Evolutionary conservation across 2,797 vertebrate genomes (phyloP).

Genomic region (Acestrorhynchus altus): DNA sequence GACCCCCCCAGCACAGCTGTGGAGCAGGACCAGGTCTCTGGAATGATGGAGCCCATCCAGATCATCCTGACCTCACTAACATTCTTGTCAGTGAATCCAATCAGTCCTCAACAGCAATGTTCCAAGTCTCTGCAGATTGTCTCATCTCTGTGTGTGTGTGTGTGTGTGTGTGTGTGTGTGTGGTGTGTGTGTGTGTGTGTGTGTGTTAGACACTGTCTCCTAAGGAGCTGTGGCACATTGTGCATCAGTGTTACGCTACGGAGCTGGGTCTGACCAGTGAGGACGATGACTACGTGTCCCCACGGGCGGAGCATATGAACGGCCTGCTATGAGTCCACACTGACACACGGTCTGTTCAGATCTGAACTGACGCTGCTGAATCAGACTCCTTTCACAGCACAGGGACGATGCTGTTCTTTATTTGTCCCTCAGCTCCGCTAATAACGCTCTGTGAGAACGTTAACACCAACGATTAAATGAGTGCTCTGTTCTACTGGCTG

Average conservation of each 20-base stretch:
- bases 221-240: conserved; percentile 91
- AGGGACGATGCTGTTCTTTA: neutral
- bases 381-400: neutral
- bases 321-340: conserved; percentile 84
- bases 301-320: conserved; percentile 85
- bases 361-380: neutral
- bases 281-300: conserved; percentile 91
- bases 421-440: neutral
- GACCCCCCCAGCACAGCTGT: too few species aligned
- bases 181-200: conserved; percentile 39
- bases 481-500: too few species aligned
- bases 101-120: too few species aligned
- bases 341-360: conserved; percentile 1
- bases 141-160: too few species aligned
- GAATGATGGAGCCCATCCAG: too few species aligned
- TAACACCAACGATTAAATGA: too few species aligned
- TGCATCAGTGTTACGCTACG: conserved; percentile 92
- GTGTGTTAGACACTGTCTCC: conserved; percentile 84
- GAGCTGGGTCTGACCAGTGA: conserved; percentile 93
- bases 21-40: too few species aligned
- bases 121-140: too few species aligned
- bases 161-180: too few species aligned
- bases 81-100: too few species aligned
- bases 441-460: too few species aligned
- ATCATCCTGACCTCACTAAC: too few species aligned